A percentile compares a stretch with the other conserved stretches of the same genome.
These are phyloP conservation scores for Gavialis gangeticus DNA, from an alignment of 2,113 vertebrate genomes.

Conservation along the genomic window DNA sequence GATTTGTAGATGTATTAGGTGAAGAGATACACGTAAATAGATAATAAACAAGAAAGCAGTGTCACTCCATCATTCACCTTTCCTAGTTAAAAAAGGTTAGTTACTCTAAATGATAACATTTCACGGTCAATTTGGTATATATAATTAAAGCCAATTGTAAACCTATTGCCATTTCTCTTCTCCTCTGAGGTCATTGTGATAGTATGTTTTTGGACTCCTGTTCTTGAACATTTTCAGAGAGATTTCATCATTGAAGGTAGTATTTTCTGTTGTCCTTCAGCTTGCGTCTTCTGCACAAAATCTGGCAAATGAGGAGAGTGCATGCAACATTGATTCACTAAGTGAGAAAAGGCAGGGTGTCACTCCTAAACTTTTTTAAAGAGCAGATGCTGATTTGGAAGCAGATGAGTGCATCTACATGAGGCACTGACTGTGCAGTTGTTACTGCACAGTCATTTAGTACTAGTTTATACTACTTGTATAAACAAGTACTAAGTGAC, in stretches of 20 bases:
- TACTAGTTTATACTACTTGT: background rate
- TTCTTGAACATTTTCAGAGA: constrained; percentile 68
- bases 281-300: background rate
- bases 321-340: background rate
- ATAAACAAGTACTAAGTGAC: background rate
- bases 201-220: constrained; percentile 73
- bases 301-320: background rate
- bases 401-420: too few relatives aligned
- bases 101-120: constrained; percentile 81
- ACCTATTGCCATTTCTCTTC: constrained; percentile 79
- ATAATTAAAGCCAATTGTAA: constrained; percentile 80
- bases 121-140: constrained; percentile 79
- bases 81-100: constrained; percentile 78
- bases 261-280: background rate
- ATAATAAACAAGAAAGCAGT: constrained; percentile 79
- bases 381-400: rapidly evolving
- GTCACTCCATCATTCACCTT: constrained; percentile 79
- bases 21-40: constrained; percentile 73
- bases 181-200: constrained; percentile 68
- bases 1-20: constrained; percentile 72
- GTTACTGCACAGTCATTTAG: background rate
- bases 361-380: background rate
- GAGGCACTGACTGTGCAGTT: background rate
- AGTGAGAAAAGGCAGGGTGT: background rate
- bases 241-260: constrained; percentile 42